Conservation (phyloP, 2,888 invertebrate species). For the Drosophila borborema region DNA sequence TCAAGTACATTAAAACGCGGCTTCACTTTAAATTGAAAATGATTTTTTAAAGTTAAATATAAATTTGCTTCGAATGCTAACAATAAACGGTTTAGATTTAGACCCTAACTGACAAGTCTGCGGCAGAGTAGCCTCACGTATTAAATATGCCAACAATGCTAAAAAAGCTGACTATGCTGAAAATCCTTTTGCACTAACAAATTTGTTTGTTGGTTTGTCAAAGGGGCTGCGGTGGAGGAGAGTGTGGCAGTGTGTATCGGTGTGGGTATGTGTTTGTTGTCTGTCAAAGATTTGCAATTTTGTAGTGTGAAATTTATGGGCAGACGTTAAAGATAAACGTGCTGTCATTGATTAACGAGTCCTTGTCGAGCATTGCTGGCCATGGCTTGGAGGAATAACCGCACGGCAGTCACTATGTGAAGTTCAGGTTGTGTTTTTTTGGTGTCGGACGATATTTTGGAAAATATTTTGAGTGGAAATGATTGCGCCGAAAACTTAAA, state of each 20-base stretch:
- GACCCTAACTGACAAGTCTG: constrained; percentile 3
- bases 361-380: constrained; percentile 50
- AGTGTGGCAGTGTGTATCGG: not conserved
- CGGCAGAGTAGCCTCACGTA: constrained; percentile 15
- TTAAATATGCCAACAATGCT: constrained; percentile 32
- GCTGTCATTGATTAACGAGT: constrained; percentile 76
- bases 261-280: constrained; percentile 1
- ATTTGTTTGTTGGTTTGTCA: constrained; percentile 4
- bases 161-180: constrained; percentile 39
- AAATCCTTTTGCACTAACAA: constrained; percentile 40
- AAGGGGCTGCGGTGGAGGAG: not conserved
- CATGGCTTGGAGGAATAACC: constrained; percentile 5
- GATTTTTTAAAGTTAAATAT: not conserved
- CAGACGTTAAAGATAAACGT: constrained; percentile 75
- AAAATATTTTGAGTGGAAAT: constrained; percentile 78
- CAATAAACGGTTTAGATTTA: not conserved
- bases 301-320: constrained; percentile 76
- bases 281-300: constrained; percentile 72
- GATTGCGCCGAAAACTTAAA: constrained; percentile 77
- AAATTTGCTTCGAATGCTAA: not conserved
- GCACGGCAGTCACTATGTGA: constrained; percentile 15
- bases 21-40: not conserved
- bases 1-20: not conserved
- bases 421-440: constrained; percentile 14
- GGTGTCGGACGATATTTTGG: constrained; percentile 17